Evolutionary conservation across 1,140 invertebrate genomes (phyloP), one percentile per base, ranked within the genome.

Genomic region (Lordiphosa stackelbergi): DNA sequence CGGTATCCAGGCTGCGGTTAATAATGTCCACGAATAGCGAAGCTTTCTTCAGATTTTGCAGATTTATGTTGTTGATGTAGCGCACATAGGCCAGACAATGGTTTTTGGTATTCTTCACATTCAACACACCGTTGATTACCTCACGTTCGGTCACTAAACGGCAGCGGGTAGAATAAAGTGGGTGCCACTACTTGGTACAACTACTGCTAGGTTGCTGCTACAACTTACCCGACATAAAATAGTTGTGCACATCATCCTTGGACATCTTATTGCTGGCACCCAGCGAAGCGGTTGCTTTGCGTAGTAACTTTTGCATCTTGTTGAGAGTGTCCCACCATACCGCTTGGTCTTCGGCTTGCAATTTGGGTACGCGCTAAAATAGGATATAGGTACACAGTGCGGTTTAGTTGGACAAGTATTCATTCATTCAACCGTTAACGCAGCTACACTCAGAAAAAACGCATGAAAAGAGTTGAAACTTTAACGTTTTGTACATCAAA

Each of bases 41-140:
- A 2, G 97, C 97, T 87, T 97, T 97, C 73, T 95, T 95, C 13
- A 98, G 88, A 87, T 98, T 97, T 88, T 97, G 96, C 22, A 98
- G 90, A 88, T 99, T 98, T 24, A 99, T 98, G 83, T 99, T 99
- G 88, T 97, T 97, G 81, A 99, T 99, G 86, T 97, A 96, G 42
- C 98, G 90, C 3, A 98, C 92, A 85, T 98, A 98, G 0, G 96
- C 96, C n/a, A 99, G 89, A 73, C 96, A 97, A 88, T 98, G 97
- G 75, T 98, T 97, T 87, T 96, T 97, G 0, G 96, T 97, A 73
- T 98, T 97, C 75, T 96, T 95, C 0, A 98, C 97, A 71, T 95
- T 96, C 8, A 99, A 87, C 35, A 98, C 91, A 0, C 98, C 97
- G 73, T 98, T 97, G 56, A 98, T 98, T 0, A 99, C 96, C 90